phyloP scores from a whole-genome alignment of 2,113 vertebrate genomes.

The Capreolus pygargus region DNA sequence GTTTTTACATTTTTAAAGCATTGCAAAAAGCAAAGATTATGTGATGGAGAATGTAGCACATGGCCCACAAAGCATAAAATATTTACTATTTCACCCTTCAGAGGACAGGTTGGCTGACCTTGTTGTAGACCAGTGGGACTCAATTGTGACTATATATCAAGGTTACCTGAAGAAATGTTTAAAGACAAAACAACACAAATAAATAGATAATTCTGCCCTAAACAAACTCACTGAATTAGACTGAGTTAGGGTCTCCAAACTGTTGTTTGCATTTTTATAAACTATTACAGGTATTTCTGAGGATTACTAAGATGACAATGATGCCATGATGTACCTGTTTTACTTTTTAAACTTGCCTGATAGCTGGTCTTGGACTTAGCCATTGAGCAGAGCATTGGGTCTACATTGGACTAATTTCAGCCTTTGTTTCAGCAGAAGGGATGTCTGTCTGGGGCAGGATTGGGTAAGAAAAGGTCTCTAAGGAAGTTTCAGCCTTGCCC shows the following conservation, averaged over 20 bases:
- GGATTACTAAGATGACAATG: not conserved
- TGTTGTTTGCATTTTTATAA: not conserved
- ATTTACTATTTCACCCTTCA: not conserved
- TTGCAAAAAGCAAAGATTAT: not conserved
- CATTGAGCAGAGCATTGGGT: not conserved
- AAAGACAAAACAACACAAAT: not conserved
- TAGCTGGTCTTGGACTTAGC: not conserved
- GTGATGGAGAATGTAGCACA: not conserved
- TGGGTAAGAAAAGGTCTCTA: not conserved
- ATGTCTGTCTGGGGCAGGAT: not conserved
- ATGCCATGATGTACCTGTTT: not conserved
- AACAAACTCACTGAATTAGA: not conserved
- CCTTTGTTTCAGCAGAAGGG: not conserved
- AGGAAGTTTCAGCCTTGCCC: not conserved
- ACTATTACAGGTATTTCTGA: not conserved
- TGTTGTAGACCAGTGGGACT: not conserved
- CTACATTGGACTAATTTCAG: not conserved
- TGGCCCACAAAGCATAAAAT: not conserved
- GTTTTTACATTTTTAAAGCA: not conserved
- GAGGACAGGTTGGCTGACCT: not conserved
- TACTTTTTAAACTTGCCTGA: not conserved
- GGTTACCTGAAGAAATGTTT: not conserved
- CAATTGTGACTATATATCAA: not conserved
- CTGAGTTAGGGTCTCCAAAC: not conserved
- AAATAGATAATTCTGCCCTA: not conserved